Evolutionary conservation across 2,113 vertebrate species (phyloP).

Genomic region (Orthonyx spaldingii): DNA sequence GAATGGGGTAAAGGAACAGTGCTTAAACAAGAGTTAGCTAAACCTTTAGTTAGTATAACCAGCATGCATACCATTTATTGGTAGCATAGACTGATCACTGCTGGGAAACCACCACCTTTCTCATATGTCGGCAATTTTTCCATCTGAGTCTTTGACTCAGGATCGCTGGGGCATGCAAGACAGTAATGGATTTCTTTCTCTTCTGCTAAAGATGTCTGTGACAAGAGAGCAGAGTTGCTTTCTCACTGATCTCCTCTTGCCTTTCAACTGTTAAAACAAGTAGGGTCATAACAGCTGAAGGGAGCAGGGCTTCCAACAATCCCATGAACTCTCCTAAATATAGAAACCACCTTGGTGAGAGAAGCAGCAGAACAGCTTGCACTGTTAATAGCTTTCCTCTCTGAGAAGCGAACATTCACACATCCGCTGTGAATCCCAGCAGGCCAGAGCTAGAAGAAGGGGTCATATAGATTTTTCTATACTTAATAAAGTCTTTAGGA

Average conservation of each 20-base stretch:
- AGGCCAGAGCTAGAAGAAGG: neutral
- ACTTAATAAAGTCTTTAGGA: neutral
- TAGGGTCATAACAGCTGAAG: neutral
- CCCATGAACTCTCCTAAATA: neutral
- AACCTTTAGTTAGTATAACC: neutral
- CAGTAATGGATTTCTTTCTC: neutral
- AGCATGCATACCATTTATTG: neutral
- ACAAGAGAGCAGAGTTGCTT: neutral
- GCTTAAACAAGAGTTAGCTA: neutral
- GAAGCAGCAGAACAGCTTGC: neutral
- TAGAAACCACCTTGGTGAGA: neutral
- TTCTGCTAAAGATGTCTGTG: neutral
- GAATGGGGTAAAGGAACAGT: neutral
- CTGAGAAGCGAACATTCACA: neutral
- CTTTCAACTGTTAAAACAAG: neutral
- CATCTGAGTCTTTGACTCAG: neutral
- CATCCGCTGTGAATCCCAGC: neutral
- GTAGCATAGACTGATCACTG: neutral
- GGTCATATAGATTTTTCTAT: slow-evolving; percentile 9
- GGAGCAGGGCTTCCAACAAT: neutral
- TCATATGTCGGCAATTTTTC: neutral
- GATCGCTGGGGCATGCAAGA: neutral
- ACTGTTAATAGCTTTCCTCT: neutral
- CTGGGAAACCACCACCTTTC: neutral
- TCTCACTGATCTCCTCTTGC: neutral